Percentiles rank a stretch among this genome's conserved stretches.
These are phyloP conservation scores for Carabus problematicus DNA, from an alignment of 2,888 invertebrate species.

Conservation along the genomic window DNA sequence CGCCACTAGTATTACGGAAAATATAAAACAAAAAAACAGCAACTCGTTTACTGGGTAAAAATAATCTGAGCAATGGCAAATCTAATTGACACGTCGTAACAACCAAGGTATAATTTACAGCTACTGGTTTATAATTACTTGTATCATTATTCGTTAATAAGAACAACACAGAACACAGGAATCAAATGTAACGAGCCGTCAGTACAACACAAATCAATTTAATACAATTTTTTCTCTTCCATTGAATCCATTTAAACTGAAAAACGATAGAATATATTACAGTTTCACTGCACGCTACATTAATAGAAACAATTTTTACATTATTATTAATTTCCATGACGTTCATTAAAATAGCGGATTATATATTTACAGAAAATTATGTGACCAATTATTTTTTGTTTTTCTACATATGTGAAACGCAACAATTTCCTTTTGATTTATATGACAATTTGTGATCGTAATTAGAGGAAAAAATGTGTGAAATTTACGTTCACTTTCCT, in stretches of 20 bases:
- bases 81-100: not conserved
- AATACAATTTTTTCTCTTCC: constrained; percentile 11
- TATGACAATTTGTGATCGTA: constrained; percentile 17
- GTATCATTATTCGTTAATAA: constrained; percentile 19
- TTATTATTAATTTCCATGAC: constrained; percentile 26
- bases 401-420: constrained; percentile 3
- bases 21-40: not conserved
- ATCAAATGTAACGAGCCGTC: constrained; percentile 8
- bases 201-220: constrained; percentile 21
- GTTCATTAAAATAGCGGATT: constrained; percentile 35
- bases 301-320: constrained; percentile 9
- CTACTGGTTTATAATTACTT: constrained; percentile 17
- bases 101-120: constrained; percentile 24
- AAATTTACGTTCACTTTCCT: constrained; percentile 29
- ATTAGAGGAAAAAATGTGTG: constrained; percentile 17
- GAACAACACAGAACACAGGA: constrained; percentile 11
- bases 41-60: not conserved
- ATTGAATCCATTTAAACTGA: not conserved
- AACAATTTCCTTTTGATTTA: constrained; percentile 33
- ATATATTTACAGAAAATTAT: constrained; percentile 3
- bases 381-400: not conserved
- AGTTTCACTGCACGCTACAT: constrained; percentile 15
- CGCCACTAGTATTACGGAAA: no score
- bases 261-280: constrained; percentile 26
- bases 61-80: not conserved